Evolutionary conservation across 2,888 invertebrate genomes (phyloP), one percentile per base, ranked within the genome.

Genomic region (Chironomus tentans): DNA sequence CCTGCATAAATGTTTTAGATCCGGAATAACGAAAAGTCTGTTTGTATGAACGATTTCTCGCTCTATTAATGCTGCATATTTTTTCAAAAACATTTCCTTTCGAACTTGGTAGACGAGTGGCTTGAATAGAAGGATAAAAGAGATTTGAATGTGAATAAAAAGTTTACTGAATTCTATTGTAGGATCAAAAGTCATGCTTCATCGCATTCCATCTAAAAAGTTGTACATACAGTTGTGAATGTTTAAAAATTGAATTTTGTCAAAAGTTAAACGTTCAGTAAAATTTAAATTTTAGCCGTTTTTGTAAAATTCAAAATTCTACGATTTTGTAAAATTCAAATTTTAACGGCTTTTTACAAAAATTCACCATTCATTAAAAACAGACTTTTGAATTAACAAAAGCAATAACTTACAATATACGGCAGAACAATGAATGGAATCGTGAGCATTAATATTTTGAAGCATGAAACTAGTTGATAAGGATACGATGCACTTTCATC

Each of bases 1-100:
- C 84, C 84, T 86, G 79, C 91, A 90, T 3, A 94, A 82, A 82
- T 94, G 93, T 78, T 90, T 91, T 76, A 94, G 83, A 79, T 91
- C 90, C n/a, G 83, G 82, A 73, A 84, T 82, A 21, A 84, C 84
- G 77, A 82, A 84, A 28, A 84, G 83, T 79, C 83, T 83, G 50
- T 84, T 82, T 78, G 79, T 80, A 69, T 77, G 79, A 78, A 84
- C 80, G 76, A 84, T 81, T 78, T 81, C 82, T 78, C 83, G 83
- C 77, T 81, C 79, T 76, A 84, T 78, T 62, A 84, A 79, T 10
- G 79, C 78, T 68, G 82, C 82, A 76, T 84, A 84, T 78, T 81
- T 82, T 76, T 82, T 79, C 68, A 82, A 79, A 73, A 84, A 84
- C 80, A 81, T 81, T 76, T 81, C 81, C 48, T 83, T 81, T n/a